Percentiles rank a stretch among this genome's conserved stretches.
Evolutionary conservation across 2,113 vertebrate genomes (phyloP).

Genomic region (Catharus fuscescens): DNA sequence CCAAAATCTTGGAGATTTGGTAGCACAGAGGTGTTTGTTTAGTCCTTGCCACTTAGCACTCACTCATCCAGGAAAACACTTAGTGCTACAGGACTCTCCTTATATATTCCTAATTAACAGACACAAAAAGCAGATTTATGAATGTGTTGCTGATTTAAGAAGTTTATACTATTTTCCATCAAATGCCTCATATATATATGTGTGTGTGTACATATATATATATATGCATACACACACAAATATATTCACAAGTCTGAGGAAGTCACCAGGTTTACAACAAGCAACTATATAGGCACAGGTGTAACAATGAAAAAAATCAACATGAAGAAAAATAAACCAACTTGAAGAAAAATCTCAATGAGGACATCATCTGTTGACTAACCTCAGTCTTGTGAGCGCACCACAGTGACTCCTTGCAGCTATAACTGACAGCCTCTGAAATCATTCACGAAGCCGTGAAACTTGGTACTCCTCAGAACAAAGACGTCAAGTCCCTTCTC

Average conservation of each 20-base stretch:
- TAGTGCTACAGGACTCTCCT: background rate
- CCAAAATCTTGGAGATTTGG: background rate
- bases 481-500: background rate
- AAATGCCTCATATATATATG: background rate
- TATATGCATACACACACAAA: too few species aligned
- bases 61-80: background rate
- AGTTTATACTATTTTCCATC: background rate
- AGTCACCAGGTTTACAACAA: background rate
- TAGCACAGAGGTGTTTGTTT: background rate
- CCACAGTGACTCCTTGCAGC: background rate
- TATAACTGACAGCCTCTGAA: background rate
- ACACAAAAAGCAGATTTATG: background rate
- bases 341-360: background rate
- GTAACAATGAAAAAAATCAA: background rate
- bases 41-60: background rate
- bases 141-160: background rate
- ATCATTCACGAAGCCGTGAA: rapidly evolving
- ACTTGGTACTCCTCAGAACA: background rate
- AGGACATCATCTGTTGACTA: background rate
- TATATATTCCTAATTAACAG: background rate
- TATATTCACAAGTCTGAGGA: background rate
- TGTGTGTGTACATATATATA: too few species aligned
- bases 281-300: rapidly evolving
- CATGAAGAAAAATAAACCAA: background rate
- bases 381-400: background rate